A percentile compares a stretch with the other conserved stretches of the same genome.
Evolutionary conservation across 2,113 vertebrate species (phyloP).

Genomic region (human): DNA sequence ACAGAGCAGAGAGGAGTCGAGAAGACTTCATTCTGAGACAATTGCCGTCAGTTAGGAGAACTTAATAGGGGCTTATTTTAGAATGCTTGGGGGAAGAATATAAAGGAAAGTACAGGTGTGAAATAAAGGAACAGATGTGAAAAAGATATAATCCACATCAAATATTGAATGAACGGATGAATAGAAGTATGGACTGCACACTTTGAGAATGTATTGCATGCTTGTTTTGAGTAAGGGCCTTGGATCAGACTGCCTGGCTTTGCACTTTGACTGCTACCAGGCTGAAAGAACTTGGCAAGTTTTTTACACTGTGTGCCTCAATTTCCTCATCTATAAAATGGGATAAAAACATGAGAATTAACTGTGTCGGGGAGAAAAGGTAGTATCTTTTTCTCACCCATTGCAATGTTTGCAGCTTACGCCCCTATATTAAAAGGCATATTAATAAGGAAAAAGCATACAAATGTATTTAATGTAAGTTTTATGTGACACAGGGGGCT

Average conservation of each 20-base stretch:
- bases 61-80: not conserved
- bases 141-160: not conserved
- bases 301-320: conserved; percentile 2
- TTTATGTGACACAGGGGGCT: not conserved
- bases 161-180: not conserved
- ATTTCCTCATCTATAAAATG: not conserved
- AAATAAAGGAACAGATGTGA: not conserved
- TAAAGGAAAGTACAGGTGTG: not conserved
- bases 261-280: not conserved
- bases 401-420: not conserved
- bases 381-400: not conserved
- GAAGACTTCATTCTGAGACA: not conserved
- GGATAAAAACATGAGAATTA: conserved; percentile 16
- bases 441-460: not conserved
- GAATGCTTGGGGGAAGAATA: not conserved
- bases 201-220: not conserved
- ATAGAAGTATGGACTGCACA: no score
- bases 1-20: not conserved
- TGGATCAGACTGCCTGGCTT: not conserved
- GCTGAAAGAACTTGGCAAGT: not conserved
- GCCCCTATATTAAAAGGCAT: not conserved
- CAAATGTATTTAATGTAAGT: not conserved
- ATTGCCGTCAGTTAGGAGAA: not conserved
- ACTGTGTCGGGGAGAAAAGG: not conserved
- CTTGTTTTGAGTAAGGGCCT: not conserved